Evolutionary conservation across 2,888 invertebrate species (phyloP).

Genomic region (Sipunculus nudus): DNA sequence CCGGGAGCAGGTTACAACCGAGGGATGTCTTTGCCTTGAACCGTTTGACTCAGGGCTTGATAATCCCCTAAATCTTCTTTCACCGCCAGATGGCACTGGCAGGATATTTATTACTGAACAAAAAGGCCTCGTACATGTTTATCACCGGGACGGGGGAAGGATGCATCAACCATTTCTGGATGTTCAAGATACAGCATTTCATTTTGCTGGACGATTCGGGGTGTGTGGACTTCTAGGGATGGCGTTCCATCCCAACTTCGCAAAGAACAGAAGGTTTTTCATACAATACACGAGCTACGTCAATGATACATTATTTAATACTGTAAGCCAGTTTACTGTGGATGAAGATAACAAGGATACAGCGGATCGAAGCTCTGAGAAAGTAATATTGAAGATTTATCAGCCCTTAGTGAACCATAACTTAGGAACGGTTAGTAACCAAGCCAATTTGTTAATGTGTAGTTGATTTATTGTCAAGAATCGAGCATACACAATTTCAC

Average conservation of each 20-base stretch:
- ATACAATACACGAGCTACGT: slow-evolving; percentile 51
- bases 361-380: slow-evolving; percentile 44
- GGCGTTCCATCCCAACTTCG: slow-evolving; percentile 56
- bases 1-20: slow-evolving; percentile 36
- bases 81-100: slow-evolving; percentile 51
- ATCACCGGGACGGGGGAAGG: slow-evolving; percentile 41
- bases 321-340: slow-evolving; percentile 41
- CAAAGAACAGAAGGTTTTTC: slow-evolving; percentile 52
- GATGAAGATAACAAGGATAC: slow-evolving; percentile 39
- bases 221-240: slow-evolving; percentile 57
- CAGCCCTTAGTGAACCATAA: slow-evolving; percentile 62
- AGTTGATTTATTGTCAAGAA: too few species aligned
- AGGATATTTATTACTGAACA: slow-evolving; percentile 59
- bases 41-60: slow-evolving; percentile 20
- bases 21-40: slow-evolving; percentile 59
- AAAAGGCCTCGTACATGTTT: slow-evolving; percentile 50
- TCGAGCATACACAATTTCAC: too few species aligned
- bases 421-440: slow-evolving; percentile 60
- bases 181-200: slow-evolving; percentile 37
- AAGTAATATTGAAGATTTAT: slow-evolving; percentile 49
- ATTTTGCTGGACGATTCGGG: slow-evolving; percentile 31
- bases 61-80: slow-evolving; percentile 23
- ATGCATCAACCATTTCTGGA: slow-evolving; percentile 48
- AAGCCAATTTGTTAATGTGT: too few species aligned
- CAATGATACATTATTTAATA: too few species aligned